These are phyloP conservation scores for Sebastes iracundus DNA, from an alignment of 2,797 vertebrate species.

Conservation along the genomic window DNA sequence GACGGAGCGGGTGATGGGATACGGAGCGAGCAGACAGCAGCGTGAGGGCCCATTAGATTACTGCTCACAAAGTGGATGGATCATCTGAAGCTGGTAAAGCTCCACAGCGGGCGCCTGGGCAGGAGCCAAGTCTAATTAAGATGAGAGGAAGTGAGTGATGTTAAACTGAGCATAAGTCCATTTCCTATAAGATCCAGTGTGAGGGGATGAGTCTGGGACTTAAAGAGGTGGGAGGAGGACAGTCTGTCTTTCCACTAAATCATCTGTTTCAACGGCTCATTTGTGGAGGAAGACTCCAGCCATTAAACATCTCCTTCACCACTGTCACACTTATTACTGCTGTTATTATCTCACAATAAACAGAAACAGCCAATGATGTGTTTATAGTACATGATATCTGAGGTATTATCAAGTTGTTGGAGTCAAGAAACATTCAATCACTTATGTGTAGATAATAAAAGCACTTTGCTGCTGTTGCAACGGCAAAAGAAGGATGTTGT, in stretches of 20 bases:
- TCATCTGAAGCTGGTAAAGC: conserved; percentile 56
- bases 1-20: neutral
- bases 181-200: conserved; percentile 27
- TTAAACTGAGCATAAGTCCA: conserved; percentile 61
- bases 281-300: neutral
- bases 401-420: neutral
- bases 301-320: neutral
- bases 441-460: neutral
- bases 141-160: conserved; percentile 69
- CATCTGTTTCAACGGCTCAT: neutral
- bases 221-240: conserved; percentile 7
- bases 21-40: conserved; percentile 25
- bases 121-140: conserved; percentile 73
- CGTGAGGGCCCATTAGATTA: conserved; percentile 60
- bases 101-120: conserved; percentile 23
- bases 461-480: neutral
- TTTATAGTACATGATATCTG: neutral
- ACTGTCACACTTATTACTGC: neutral
- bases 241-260: conserved; percentile 14
- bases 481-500: neutral
- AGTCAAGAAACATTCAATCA: neutral
- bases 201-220: conserved; percentile 45
- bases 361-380: neutral
- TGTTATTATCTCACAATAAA: neutral
- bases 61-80: conserved; percentile 52